These are phyloP conservation scores for Melospiza georgiana DNA, from an alignment of 2,113 vertebrate genomes.

Conservation along the genomic window DNA sequence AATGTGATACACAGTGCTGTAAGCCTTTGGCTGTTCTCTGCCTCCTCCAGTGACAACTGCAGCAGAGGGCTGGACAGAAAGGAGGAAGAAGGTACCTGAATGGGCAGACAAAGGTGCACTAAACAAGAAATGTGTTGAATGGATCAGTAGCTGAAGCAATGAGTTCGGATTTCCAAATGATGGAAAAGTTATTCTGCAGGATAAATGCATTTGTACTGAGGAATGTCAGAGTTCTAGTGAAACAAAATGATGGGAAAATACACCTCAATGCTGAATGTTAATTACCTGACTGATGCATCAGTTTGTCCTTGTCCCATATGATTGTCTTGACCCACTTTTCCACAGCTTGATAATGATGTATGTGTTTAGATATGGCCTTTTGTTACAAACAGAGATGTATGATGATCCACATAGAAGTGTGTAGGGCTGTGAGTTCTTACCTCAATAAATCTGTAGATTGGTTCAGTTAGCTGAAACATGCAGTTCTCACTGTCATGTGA, in stretches of 20 bases:
- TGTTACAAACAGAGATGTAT: background rate
- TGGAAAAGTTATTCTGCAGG: background rate
- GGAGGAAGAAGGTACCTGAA: background rate
- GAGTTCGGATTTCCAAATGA: background rate
- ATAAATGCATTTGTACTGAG: background rate
- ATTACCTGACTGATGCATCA: background rate
- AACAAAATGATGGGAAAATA: background rate
- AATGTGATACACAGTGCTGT: background rate
- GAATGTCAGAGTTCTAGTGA: background rate
- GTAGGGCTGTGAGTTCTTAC: background rate
- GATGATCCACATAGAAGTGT: background rate
- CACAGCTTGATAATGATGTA: background rate
- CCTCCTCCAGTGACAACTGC: background rate
- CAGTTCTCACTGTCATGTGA: background rate
- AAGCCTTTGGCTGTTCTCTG: background rate
- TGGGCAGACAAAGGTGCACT: background rate
- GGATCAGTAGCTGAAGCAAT: background rate
- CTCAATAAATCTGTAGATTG: background rate
- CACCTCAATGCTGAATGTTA: background rate
- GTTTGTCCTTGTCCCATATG: background rate
- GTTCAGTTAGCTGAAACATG: background rate
- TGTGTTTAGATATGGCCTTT: background rate
- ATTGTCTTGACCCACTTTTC: background rate
- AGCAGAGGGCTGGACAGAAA: background rate
- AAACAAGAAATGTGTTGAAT: rapidly evolving